These are phyloP conservation scores for Callosobruchus maculatus DNA, from an alignment of 2,888 invertebrate species.

Conservation along the genomic window DNA sequence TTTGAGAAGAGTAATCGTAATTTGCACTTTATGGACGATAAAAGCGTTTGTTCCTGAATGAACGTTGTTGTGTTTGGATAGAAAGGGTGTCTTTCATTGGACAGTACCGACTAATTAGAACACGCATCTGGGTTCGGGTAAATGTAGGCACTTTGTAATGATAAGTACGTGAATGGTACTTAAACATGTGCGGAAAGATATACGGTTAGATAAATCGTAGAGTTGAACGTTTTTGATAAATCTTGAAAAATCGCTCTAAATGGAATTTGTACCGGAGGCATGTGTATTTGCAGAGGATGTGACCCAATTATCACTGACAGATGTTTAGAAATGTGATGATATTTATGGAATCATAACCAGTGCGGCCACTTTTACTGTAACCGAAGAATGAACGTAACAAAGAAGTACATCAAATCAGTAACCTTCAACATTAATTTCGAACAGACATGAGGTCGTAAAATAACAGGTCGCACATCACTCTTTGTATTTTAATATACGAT, in stretches of 20 bases:
- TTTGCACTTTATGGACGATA: not conserved
- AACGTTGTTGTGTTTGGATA: not conserved
- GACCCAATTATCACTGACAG: not conserved
- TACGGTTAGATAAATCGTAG: not conserved
- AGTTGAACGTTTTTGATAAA: not conserved
- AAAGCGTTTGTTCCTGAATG: not conserved
- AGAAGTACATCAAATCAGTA: too few relatives aligned
- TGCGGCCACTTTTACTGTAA: too few relatives aligned
- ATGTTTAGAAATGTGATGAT: not conserved
- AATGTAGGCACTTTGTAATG: not conserved
- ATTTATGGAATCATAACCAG: not conserved
- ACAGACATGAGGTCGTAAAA: too few relatives aligned
- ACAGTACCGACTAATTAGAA: not conserved
- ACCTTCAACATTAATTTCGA: too few relatives aligned
- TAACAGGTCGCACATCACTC: too few relatives aligned
- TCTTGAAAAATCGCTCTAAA: not conserved
- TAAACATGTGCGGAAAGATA: not conserved
- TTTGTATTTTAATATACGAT: too few relatives aligned
- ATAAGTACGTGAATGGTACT: not conserved
- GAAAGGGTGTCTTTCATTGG: not conserved
- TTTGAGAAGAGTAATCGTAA: not conserved
- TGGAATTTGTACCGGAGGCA: not conserved
- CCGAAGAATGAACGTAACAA: too few relatives aligned
- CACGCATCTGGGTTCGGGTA: not conserved
- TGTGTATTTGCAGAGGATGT: not conserved